A percentile compares a stretch with the other conserved stretches of the same genome.
Conservation (phyloP, 2,797 vertebrate genomes). For the Spondyliosoma cantharus region DNA sequence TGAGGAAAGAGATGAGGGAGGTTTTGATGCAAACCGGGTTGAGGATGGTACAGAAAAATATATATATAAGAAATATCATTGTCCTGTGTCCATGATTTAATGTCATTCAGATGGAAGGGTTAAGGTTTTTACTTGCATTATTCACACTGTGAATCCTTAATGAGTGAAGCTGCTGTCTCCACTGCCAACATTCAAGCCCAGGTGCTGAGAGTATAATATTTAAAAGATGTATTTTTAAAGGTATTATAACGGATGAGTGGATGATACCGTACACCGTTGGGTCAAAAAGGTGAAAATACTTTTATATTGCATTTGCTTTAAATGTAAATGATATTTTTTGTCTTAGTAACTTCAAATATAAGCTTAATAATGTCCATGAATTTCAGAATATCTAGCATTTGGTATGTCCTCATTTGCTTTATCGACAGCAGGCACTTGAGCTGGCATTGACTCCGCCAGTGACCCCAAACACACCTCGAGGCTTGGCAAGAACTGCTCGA, state of each 20-base stretch:
- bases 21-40: not conserved
- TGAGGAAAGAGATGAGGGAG: not conserved
- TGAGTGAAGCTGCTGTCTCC: constrained; percentile 2
- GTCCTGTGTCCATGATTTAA: not conserved
- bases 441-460: no score
- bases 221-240: not conserved
- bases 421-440: no score
- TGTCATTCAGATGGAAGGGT: not conserved
- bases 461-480: no score
- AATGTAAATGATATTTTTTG: no score
- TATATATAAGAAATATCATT: not conserved
- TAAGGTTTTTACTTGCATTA: not conserved
- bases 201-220: constrained; percentile 12
- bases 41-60: not conserved
- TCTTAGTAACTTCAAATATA: no score
- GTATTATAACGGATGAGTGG: not conserved
- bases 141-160: not conserved
- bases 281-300: no score
- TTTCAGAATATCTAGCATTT: no score
- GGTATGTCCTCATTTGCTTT: no score
- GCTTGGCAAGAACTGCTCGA: no score
- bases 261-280: no score
- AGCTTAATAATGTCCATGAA: no score
- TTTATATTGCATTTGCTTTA: no score
- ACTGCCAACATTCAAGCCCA: not conserved